Evolutionary conservation across 2,888 invertebrate genomes (phyloP), one percentile per base, ranked within the genome.

Genomic region (Pandemis corylana): DNA sequence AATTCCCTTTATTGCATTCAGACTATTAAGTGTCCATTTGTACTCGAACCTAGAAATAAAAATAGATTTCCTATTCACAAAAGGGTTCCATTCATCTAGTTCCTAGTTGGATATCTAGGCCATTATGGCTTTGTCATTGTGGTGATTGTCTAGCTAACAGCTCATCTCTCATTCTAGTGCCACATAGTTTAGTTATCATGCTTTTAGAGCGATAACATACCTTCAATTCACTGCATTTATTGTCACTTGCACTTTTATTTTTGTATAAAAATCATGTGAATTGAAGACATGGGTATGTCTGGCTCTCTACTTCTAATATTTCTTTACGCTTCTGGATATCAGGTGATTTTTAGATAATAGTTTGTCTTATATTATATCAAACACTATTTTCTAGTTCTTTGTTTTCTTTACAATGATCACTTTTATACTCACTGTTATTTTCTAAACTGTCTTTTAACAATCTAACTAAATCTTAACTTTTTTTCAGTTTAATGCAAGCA

Each of bases 221-320:
- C 94, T 93, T 94, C 94, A 94, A 94, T 94, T 94, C 94, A 93
- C 93, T 82, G 76, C 81, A 80, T 80, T 81, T 80, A 78, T 83
- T 83, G 79, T 86, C 89, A 89, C 88, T 78, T 79, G 86, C 87
- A 87, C 80, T 49, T 77, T 79, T 78, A 76, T 78, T 79, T 76
- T 77, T 79, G 72, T 79, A 67, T 69, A 77, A 75, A 75, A 75
- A 59, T 67, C 71, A 80, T 79, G 92, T 93, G 93, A 94, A 93
- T 94, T 94, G 94, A 91, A 92, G 93, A 92, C 90, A 90, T 93
- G 90, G 76, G 87, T 89, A 90, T 92, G 94, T 95, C 94, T 95
- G 94, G 94, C 94, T 94, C 93, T 93, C 93, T 86, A 85, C 85
- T 86, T 81, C 79, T 80, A 66, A 72, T 69, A 76, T 68, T 75